Conservation (phyloP, 2,888 invertebrate species). For the Drosophila incognita region DNA sequence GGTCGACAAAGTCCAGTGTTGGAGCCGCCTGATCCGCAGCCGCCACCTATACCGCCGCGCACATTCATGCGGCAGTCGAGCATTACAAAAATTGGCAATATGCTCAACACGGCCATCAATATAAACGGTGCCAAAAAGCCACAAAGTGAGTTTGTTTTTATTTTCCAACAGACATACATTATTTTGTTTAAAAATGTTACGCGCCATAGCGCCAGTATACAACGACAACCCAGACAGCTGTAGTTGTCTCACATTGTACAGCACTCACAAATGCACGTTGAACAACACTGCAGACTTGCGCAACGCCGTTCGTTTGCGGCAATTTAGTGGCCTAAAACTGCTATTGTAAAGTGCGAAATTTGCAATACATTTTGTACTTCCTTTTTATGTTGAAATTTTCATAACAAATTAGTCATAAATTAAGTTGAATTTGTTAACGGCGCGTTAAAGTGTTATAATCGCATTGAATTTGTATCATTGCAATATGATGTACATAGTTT, state of each 20-base stretch:
- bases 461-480: constrained; percentile 42
- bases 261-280: constrained; percentile 30
- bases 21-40: constrained; percentile 83
- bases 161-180: background rate
- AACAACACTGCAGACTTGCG: constrained; percentile 38
- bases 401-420: constrained; percentile 67
- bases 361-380: constrained; percentile 77
- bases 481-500: constrained; percentile 62
- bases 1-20: constrained; percentile 83
- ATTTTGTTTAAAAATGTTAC: background rate
- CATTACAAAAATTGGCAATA: constrained; percentile 88
- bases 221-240: constrained; percentile 46
- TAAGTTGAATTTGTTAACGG: constrained; percentile 46
- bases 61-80: constrained; percentile 87
- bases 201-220: constrained; percentile 13
- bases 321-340: constrained; percentile 58
- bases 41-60: constrained; percentile 82
- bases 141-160: constrained; percentile 71
- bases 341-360: constrained; percentile 75
- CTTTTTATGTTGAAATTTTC: constrained; percentile 73
- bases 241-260: constrained; percentile 22
- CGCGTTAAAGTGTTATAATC: constrained; percentile 47
- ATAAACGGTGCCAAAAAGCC: constrained; percentile 82
- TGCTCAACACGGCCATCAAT: constrained; percentile 88
- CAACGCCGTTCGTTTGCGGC: constrained; percentile 54